Conservation (phyloP, 2,113 vertebrate species). For the Oxygymnocypris stewartii region DNA sequence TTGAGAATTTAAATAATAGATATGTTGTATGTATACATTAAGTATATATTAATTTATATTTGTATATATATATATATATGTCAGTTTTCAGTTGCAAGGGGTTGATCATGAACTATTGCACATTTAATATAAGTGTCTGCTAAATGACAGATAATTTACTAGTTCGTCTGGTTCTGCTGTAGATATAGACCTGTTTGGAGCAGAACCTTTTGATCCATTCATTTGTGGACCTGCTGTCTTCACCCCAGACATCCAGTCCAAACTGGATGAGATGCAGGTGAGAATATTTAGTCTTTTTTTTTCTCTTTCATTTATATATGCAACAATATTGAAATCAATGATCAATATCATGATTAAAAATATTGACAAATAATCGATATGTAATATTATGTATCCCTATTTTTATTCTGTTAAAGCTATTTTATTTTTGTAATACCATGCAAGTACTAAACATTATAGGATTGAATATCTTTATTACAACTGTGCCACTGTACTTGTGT, state of each 20-base stretch:
- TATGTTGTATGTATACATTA: neutral
- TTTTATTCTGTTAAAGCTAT: neutral
- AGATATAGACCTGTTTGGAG: constrained; percentile 88
- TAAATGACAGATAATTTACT: neutral
- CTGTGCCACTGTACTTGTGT: neutral
- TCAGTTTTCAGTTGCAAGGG: neutral
- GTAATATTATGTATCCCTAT: neutral
- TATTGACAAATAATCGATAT: neutral
- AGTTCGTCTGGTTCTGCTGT: constrained; percentile 47
- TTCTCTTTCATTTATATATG: neutral
- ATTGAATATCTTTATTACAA: neutral
- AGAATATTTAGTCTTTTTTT: constrained; percentile 36
- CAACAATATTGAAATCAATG: neutral
- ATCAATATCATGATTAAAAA: neutral
- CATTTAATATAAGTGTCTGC: neutral
- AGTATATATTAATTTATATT: neutral
- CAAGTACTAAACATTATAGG: neutral
- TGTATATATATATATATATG: neutral
- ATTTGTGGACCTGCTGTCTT: constrained; percentile 82
- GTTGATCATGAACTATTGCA: neutral
- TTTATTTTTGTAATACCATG: neutral
- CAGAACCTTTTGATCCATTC: constrained; percentile 88
- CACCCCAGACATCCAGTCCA: constrained; percentile 86
- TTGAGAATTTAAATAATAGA: neutral
- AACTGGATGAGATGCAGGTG: constrained; percentile 91